A percentile compares a stretch with the other conserved stretches of the same genome.
Evolutionary conservation across 2,797 vertebrate genomes (phyloP).

Genomic region (Salmo trutta): DNA sequence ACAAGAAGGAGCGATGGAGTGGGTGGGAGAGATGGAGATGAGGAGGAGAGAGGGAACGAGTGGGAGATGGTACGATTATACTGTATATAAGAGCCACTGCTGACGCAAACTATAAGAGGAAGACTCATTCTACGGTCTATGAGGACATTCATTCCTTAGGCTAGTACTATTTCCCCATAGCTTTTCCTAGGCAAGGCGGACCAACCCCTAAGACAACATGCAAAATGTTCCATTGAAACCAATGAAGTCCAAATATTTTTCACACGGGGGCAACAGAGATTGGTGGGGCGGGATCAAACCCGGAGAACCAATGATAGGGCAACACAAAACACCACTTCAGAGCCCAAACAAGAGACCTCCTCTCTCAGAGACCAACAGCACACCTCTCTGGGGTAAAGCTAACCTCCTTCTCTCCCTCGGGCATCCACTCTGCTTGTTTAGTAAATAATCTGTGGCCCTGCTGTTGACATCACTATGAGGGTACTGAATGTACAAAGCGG

Average conservation of each 20-base stretch:
- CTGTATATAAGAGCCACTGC: conserved; percentile 55
- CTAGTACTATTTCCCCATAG: neutral
- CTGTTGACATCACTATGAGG: conserved; percentile 58
- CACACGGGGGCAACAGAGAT: neutral
- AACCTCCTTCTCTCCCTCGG: conserved; percentile 20
- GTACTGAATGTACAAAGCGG: conserved; percentile 59
- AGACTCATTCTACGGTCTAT: conserved; percentile 29
- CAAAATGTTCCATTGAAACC: neutral
- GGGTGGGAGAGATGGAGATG: conserved; percentile 60
- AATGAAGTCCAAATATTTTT: neutral
- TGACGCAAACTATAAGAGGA: conserved; percentile 63
- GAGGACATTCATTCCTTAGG: neutral
- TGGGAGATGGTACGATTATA: conserved; percentile 71
- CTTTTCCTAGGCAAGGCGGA: neutral
- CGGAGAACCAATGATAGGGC: neutral
- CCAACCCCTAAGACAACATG: neutral
- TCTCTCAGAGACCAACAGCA: neutral
- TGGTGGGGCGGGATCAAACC: neutral
- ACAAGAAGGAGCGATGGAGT: conserved; percentile 44
- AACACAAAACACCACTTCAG: neutral
- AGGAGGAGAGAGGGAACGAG: conserved; percentile 70
- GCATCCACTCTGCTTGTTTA: conserved; percentile 54
- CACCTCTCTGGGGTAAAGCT: neutral
- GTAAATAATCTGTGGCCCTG: conserved; percentile 68
- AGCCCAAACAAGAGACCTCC: neutral